Evolutionary conservation across 2,888 invertebrate species (phyloP).

Genomic region (Gastrophysa polygoni): DNA sequence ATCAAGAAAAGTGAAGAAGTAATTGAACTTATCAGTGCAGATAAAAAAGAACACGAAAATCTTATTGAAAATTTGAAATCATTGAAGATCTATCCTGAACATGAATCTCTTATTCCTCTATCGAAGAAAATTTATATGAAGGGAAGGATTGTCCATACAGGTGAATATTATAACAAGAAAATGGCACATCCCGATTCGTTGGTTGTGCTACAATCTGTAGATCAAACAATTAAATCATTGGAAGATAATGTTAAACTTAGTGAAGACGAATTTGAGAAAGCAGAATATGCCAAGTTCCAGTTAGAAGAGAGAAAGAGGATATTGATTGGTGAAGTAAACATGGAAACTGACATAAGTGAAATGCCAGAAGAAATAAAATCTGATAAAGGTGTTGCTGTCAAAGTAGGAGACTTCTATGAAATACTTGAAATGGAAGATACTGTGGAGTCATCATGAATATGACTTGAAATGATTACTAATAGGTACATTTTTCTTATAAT

Average conservation of each 20-base stretch:
- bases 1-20: conserved; percentile 36
- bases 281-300: conserved; percentile 41
- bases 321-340: conserved; percentile 35
- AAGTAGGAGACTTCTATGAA: conserved; percentile 49
- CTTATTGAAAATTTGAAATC: conserved; percentile 39
- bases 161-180: conserved; percentile 45
- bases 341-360: conserved; percentile 19
- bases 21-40: conserved; percentile 29
- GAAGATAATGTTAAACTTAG: conserved; percentile 36
- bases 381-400: conserved; percentile 48
- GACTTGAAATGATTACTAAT: no score
- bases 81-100: conserved; percentile 44
- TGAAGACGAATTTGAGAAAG: conserved; percentile 36
- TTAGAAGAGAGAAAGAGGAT: conserved; percentile 43
- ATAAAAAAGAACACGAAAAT: conserved; percentile 35
- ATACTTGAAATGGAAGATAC: conserved; percentile 48
- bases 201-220: conserved; percentile 39
- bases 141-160: conserved; percentile 48
- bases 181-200: conserved; percentile 43
- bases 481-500: no score
- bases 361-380: conserved; percentile 46
- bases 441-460: neutral
- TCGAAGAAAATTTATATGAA: conserved; percentile 51
- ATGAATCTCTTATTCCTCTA: conserved; percentile 46
- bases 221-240: conserved; percentile 42